These are phyloP conservation scores for Ganaspis sp. DNA, from an alignment of 1,140 invertebrate genomes.

Conservation along the genomic window DNA sequence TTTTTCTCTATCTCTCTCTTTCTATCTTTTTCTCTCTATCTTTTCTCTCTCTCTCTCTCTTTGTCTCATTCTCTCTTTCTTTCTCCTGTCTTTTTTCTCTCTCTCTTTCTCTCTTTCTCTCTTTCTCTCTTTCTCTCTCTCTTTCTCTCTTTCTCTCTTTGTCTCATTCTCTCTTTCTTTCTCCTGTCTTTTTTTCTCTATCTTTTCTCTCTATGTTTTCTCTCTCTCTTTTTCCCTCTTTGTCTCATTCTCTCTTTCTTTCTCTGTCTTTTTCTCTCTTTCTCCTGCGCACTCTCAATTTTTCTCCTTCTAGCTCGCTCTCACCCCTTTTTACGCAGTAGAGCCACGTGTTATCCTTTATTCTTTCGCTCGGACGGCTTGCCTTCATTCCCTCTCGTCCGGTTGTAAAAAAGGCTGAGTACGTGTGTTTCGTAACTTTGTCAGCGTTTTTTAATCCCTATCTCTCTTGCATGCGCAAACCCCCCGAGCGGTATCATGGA, in stretches of 20 bases:
- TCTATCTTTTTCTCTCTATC: too few relatives aligned
- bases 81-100: too few relatives aligned
- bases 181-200: background rate
- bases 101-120: constrained; percentile 16
- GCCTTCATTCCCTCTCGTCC: constrained; percentile 31
- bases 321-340: constrained; percentile 30
- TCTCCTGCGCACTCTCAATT: too few relatives aligned
- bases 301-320: constrained; percentile 30
- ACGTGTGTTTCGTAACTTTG: constrained; percentile 70
- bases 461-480: constrained; percentile 38
- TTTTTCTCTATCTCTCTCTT: constrained; percentile 23
- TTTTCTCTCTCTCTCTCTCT: constrained; percentile 34
- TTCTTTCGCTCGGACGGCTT: constrained; percentile 32
- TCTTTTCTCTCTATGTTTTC: background rate
- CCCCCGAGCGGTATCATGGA: constrained; percentile 30
- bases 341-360: constrained; percentile 35
- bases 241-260: background rate
- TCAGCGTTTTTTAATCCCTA: constrained; percentile 70
- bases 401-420: constrained; percentile 51
- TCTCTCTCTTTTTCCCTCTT: background rate
- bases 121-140: too few relatives aligned
- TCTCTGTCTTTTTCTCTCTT: constrained; percentile 12
- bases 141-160: constrained; percentile 38
- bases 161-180: too few relatives aligned
- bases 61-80: background rate